Conservation (phyloP, 2,113 vertebrate genomes). For the Scortum barcoo region DNA sequence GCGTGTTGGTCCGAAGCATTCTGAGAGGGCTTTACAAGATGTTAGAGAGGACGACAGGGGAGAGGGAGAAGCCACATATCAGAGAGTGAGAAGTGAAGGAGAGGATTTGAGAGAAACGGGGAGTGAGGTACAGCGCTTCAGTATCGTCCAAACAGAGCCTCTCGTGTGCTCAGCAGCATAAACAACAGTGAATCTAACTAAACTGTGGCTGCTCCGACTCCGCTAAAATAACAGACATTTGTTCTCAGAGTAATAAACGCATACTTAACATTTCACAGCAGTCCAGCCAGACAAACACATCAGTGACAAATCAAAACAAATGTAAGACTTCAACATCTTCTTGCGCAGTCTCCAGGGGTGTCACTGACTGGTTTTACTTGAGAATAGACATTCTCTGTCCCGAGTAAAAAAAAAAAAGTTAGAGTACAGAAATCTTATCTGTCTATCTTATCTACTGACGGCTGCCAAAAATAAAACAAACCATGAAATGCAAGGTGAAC, state of each 20-base stretch:
- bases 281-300: constrained; percentile 34
- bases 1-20: constrained; percentile 33
- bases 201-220: constrained; percentile 4
- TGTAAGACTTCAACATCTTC: background rate
- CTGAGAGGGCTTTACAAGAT: constrained; percentile 62
- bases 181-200: constrained; percentile 45
- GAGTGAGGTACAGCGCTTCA: constrained; percentile 3
- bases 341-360: background rate
- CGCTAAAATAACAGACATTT: constrained; percentile 32
- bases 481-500: constrained; percentile 24
- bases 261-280: constrained; percentile 52
- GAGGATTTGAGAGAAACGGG: constrained; percentile 10
- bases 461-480: constrained; percentile 11
- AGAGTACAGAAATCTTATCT: background rate
- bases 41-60: constrained; percentile 35
- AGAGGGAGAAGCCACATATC: constrained; percentile 5
- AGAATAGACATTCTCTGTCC: background rate
- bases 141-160: constrained; percentile 42
- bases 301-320: constrained; percentile 28
- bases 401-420: background rate
- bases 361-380: background rate
- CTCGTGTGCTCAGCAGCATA: constrained; percentile 43
- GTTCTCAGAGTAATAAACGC: constrained; percentile 48
- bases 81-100: constrained; percentile 18
- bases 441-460: background rate